These are phyloP conservation scores for Poeciliopsis occidentalis DNA, from an alignment of 2,113 vertebrate species.

Conservation along the genomic window DNA sequence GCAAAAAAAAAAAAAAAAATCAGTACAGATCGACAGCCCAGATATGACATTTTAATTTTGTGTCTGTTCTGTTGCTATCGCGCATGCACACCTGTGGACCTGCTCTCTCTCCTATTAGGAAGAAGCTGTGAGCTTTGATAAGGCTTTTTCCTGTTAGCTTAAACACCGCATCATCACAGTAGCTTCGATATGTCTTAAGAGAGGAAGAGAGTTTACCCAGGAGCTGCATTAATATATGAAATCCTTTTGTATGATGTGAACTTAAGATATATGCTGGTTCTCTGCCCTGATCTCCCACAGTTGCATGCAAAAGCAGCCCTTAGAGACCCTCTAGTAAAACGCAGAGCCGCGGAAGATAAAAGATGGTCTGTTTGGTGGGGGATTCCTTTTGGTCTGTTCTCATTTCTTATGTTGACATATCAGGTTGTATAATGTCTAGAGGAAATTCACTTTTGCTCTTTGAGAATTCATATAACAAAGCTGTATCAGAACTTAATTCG, in stretches of 20 bases:
- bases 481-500: conserved; percentile 29
- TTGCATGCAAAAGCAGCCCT: conserved; percentile 61
- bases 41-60: conserved; percentile 74
- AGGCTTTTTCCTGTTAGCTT: conserved; percentile 64
- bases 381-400: conserved; percentile 58
- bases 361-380: conserved; percentile 40
- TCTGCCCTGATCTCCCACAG: conserved; percentile 70
- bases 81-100: conserved; percentile 65
- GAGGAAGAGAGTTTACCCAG: conserved; percentile 64
- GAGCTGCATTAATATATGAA: conserved; percentile 74
- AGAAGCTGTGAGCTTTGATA: conserved; percentile 69
- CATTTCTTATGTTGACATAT: conserved; percentile 71
- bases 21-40: conserved; percentile 58
- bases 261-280: conserved; percentile 72
- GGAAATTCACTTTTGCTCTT: conserved; percentile 51
- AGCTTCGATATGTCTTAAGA: conserved; percentile 66
- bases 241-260: conserved; percentile 73
- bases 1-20: conserved; percentile 32
- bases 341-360: conserved; percentile 68
- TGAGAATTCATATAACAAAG: conserved; percentile 35
- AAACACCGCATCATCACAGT: conserved; percentile 60
- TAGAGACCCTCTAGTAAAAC: conserved; percentile 66
- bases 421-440: conserved; percentile 60
- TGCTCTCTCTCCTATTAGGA: conserved; percentile 43
- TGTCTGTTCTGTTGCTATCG: conserved; percentile 58